Evolutionary conservation across 2,113 vertebrate species (phyloP).

Genomic region (Callipepla squamata): DNA sequence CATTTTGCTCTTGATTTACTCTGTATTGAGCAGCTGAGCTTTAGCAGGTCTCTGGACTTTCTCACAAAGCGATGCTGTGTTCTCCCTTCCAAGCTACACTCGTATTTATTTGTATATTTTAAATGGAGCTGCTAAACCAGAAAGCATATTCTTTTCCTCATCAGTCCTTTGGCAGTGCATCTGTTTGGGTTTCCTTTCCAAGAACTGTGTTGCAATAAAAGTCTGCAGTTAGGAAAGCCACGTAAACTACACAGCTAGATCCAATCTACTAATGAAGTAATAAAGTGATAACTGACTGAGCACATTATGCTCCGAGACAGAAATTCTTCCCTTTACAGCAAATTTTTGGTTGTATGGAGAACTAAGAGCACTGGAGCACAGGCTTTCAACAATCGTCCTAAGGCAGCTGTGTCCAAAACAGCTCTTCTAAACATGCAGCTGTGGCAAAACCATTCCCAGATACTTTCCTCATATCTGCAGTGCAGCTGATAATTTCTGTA

Average conservation of each 20-base stretch:
- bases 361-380: rapidly evolving
- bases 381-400: neutral
- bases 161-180: neutral
- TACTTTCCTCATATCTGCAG: neutral
- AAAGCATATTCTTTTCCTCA: neutral
- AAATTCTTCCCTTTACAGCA: neutral
- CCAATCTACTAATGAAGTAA: neutral
- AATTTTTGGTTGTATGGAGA: neutral
- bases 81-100: neutral
- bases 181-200: neutral
- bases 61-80: neutral
- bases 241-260: neutral
- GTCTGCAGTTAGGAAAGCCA: neutral
- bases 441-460: neutral
- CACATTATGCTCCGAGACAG: neutral
- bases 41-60: neutral
- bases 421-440: neutral
- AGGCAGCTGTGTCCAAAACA: neutral
- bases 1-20: neutral
- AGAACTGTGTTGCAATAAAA: neutral
- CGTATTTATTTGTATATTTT: neutral
- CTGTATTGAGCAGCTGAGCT: neutral
- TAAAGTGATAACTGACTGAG: neutral
- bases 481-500: neutral
- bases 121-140: neutral